Base-by-base conservation (phyloP, 1,140 invertebrate species). In the Galleria mellonella region DNA sequence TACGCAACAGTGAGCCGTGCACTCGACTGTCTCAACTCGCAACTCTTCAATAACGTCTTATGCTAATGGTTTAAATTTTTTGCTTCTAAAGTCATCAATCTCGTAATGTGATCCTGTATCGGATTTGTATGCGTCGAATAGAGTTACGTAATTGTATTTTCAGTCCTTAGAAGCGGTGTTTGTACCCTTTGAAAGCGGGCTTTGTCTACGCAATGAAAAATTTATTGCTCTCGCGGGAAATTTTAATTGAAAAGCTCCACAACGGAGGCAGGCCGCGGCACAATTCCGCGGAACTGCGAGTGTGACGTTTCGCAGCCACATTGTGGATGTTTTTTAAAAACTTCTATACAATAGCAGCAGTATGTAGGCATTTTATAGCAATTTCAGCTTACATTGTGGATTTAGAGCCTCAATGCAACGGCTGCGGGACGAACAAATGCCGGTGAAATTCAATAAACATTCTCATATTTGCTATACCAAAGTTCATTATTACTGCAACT, bases 121-220 rank as follows among this genome's bases (percentile, higher is more conserved):
- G n/a, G 32, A 30, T 43, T 38, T 4, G 14, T 29, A 9, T 10
- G 9, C 11, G 27, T 30, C 9, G 11, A 40, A 30, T 11, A 6
- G 28, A 27, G 30, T 30, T 52, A 56, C 59, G 48, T 51, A 56
- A 64, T 71, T 71, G 65, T 65, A n/a, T n/a, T 63, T 65, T 53
- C 58, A 55, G 51, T 41, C 51, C 32, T 60, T 63, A 63, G 62
- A 61, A 65, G 45, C 53, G 45, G 54, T 52, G 61, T 23, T 9
- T 17, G 12, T 31, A 37, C 31, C 56, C 59, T 61, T 68, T 66
- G 39, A 64, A 54, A 42, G 40, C 53, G 69, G 14, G 41, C 67
- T 64, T 74, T 72, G 69, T 74, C 63, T 65, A 61, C 63, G 70
- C 72, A 67, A 71, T 72, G 73, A 70, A 75, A 75, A 72, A 81